Conservation (phyloP, 2,888 invertebrate species). For the Drosophila formosana region DNA sequence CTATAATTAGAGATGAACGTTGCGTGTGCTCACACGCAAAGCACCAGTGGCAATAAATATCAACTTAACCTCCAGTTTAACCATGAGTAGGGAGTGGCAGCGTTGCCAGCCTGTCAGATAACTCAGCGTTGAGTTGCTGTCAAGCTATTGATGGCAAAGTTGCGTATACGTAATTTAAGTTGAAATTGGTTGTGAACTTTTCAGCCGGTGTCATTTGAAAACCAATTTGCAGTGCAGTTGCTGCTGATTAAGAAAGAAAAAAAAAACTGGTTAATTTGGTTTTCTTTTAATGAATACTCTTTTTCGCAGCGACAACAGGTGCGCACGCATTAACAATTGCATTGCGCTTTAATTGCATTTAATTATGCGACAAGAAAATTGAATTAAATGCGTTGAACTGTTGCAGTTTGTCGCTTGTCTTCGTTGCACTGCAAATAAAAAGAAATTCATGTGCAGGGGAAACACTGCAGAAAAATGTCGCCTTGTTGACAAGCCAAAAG, state of each 20-base stretch:
- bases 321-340: conserved; percentile 45
- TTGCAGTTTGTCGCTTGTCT: conserved; percentile 31
- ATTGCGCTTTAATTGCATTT: conserved; percentile 68
- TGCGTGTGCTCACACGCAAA: conserved; percentile 6
- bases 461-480: conserved; percentile 34
- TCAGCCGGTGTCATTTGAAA: background rate
- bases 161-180: background rate
- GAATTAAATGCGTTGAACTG: conserved; percentile 50
- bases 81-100: conserved; percentile 1
- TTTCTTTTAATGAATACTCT: conserved; percentile 15
- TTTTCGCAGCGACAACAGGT: conserved; percentile 34
- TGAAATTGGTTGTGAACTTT: conserved; percentile 5
- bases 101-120: background rate
- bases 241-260: background rate
- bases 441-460: background rate
- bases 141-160: background rate
- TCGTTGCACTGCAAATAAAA: conserved; percentile 22
- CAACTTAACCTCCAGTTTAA: conserved; percentile 5
- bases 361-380: conserved; percentile 67
- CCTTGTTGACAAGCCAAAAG: conserved; percentile 40
- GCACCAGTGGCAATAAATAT: conserved; percentile 2
- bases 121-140: background rate
- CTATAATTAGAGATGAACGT: conserved; percentile 28
- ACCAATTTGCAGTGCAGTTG: conserved; percentile 7
- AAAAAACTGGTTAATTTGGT: conserved; percentile 13